Evolutionary conservation across 2,113 vertebrate species (phyloP).

Genomic region (Eubucco bourcierii): DNA sequence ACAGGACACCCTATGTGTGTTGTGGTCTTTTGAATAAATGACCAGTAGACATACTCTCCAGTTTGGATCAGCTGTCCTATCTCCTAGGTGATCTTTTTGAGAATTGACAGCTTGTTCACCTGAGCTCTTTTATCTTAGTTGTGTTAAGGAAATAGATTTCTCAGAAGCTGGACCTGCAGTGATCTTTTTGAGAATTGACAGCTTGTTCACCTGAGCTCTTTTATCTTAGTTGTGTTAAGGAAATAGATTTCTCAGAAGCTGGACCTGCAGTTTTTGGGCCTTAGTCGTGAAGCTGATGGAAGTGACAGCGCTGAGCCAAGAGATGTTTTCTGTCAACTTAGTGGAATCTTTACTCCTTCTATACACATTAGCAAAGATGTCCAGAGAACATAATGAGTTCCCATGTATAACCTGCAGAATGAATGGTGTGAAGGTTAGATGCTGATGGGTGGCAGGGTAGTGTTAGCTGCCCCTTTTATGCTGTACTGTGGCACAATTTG

Average conservation of each 20-base stretch:
- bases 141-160: neutral
- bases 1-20: neutral
- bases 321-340: neutral
- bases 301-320: neutral
- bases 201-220: neutral
- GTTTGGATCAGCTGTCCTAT: neutral
- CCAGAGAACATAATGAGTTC: neutral
- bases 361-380: neutral
- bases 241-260: neutral
- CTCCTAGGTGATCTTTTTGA: neutral
- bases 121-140: neutral
- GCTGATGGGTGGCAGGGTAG: neutral
- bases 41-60: neutral
- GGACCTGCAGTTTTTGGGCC: neutral
- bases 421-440: neutral
- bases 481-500: accelerated
- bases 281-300: neutral
- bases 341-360: neutral
- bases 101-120: neutral
- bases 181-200: neutral
- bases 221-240: neutral
- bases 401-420: neutral
- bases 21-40: neutral
- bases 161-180: neutral
- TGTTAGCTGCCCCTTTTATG: neutral